Percentiles rank a stretch among this genome's conserved stretches.
These are phyloP conservation scores for Oreotragus oreotragus DNA, from an alignment of 2,113 vertebrate genomes.

Conservation along the genomic window DNA sequence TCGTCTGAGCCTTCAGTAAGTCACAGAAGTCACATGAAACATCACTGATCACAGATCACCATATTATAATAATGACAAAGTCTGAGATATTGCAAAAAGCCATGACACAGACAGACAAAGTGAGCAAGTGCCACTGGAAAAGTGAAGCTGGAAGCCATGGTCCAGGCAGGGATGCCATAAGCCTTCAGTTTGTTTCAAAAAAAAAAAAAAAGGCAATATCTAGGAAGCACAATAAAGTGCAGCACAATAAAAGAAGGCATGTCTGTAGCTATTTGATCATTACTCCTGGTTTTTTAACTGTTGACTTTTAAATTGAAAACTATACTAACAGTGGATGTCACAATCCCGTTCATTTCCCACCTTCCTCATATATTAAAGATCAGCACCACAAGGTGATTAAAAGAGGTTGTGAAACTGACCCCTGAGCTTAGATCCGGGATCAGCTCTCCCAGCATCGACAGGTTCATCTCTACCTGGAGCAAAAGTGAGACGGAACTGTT, in stretches of 20 bases:
- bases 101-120: not conserved
- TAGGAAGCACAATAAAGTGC: not conserved
- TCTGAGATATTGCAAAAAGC: not conserved
- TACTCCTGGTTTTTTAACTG: not conserved
- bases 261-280: not conserved
- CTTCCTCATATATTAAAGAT: not conserved
- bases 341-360: not conserved
- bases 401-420: constrained; percentile 32
- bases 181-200: not conserved
- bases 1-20: not conserved
- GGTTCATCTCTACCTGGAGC: not conserved
- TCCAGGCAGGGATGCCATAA: not conserved
- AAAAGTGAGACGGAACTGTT: constrained; percentile 23
- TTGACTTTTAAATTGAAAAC: not conserved
- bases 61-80: not conserved
- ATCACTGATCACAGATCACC: not conserved
- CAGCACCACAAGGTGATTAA: constrained; percentile 5
- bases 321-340: not conserved
- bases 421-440: not conserved
- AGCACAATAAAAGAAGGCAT: not conserved
- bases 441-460: not conserved
- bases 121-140: not conserved
- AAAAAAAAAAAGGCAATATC: not conserved
- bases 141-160: not conserved
- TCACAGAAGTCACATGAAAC: not conserved